Percentiles rank a stretch among this genome's conserved stretches.
phyloP scores from a whole-genome alignment of 2,797 vertebrate genomes.

The Fratercula arctica region DNA sequence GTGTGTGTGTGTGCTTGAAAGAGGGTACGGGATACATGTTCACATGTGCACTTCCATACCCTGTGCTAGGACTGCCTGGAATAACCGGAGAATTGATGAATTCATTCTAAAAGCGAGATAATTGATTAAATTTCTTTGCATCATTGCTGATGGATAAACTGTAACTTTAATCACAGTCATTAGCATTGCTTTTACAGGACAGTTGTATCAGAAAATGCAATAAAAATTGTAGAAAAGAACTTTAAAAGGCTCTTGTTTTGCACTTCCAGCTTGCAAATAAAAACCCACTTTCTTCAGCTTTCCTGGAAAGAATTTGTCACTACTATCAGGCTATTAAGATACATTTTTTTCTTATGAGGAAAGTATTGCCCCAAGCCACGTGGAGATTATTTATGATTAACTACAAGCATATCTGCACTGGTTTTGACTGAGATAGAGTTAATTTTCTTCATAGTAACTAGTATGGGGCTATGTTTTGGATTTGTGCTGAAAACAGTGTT shows the following conservation, averaged over 20 bases:
- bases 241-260: background rate
- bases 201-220: background rate
- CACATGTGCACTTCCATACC: background rate
- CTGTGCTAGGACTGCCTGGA: background rate
- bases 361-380: background rate
- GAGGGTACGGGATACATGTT: background rate
- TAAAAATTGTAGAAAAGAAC: background rate
- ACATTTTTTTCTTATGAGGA: background rate
- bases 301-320: background rate
- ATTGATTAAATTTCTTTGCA: background rate
- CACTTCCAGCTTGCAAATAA: background rate
- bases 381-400: background rate
- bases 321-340: background rate
- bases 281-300: background rate
- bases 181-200: background rate
- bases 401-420: background rate
- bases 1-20: background rate
- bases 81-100: background rate
- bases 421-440: background rate
- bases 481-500: background rate
- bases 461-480: background rate
- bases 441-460: background rate
- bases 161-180: background rate
- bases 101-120: background rate
- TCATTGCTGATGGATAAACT: background rate